These are phyloP conservation scores for Hippocampus zosterae DNA, from an alignment of 2,113 vertebrate genomes.

Conservation along the genomic window DNA sequence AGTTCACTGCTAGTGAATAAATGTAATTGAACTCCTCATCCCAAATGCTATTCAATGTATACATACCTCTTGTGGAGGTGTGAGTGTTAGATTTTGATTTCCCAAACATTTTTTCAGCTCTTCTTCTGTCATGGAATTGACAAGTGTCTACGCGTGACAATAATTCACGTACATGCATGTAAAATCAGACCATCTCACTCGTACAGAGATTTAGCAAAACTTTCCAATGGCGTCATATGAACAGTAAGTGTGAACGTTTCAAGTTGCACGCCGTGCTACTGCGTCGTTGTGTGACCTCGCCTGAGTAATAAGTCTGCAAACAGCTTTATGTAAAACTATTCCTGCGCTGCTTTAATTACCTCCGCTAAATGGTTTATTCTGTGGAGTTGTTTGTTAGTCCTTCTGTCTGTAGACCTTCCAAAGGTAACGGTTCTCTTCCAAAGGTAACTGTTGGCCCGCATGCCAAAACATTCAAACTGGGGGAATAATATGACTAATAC, in stretches of 20 bases:
- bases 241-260: conserved; percentile 1
- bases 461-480: not conserved
- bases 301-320: not conserved
- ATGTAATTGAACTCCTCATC: not conserved
- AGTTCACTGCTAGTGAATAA: conserved; percentile 2
- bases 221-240: not conserved
- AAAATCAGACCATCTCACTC: not conserved
- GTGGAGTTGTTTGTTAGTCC: not conserved
- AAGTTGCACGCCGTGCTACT: not conserved
- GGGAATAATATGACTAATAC: not conserved
- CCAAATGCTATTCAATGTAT: not conserved
- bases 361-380: not conserved
- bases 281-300: not conserved
- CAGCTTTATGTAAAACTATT: not conserved
- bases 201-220: not conserved
- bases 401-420: not conserved
- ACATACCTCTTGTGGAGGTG: too few relatives aligned
- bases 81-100: too few relatives aligned
- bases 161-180: conserved; percentile 6
- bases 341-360: conserved; percentile 22
- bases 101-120: too few relatives aligned
- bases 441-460: not conserved
- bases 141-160: not conserved
- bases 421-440: not conserved
- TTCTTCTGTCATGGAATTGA: too few relatives aligned